Conservation (phyloP, 2,113 vertebrate genomes). For the Potamarius usumacintae region DNA sequence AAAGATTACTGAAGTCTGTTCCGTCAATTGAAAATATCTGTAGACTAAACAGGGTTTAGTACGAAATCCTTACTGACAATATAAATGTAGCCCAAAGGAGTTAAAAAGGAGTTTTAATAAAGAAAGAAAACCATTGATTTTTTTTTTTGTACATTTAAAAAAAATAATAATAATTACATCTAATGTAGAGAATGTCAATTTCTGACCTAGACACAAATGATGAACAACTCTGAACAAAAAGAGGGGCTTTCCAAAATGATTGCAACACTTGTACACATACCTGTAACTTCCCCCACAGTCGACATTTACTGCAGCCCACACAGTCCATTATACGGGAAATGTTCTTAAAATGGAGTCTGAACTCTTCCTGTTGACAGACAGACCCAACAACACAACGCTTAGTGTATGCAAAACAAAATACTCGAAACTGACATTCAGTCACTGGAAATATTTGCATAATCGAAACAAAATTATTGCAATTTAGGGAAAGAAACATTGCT, state of each 20-base stretch:
- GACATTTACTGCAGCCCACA: slow-evolving; percentile 95
- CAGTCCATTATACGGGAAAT: slow-evolving; percentile 98
- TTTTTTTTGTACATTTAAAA: no score
- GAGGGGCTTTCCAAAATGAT: not conserved
- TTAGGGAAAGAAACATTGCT: not conserved
- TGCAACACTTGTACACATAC: slow-evolving; percentile 60
- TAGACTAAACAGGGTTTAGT: not conserved
- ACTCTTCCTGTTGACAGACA: slow-evolving; percentile 82
- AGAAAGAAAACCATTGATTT: no score
- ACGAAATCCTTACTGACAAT: not conserved
- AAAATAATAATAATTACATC: not conserved
- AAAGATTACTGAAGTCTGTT: not conserved
- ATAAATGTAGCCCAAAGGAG: not conserved
- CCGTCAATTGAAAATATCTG: not conserved
- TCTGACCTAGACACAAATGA: not conserved
- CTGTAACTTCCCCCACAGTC: slow-evolving; percentile 95
- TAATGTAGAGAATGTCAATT: not conserved
- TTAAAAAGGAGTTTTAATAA: not conserved
- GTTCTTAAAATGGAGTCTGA: slow-evolving; percentile 94
- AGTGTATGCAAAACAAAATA: not conserved
- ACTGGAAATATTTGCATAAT: not conserved
- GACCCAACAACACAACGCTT: not conserved
- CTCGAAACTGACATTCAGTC: not conserved
- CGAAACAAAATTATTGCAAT: not conserved
- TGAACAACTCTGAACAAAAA: not conserved